Conservation (phyloP, 2,797 vertebrate genomes). For the Poeciliopsis presidionis region DNA sequence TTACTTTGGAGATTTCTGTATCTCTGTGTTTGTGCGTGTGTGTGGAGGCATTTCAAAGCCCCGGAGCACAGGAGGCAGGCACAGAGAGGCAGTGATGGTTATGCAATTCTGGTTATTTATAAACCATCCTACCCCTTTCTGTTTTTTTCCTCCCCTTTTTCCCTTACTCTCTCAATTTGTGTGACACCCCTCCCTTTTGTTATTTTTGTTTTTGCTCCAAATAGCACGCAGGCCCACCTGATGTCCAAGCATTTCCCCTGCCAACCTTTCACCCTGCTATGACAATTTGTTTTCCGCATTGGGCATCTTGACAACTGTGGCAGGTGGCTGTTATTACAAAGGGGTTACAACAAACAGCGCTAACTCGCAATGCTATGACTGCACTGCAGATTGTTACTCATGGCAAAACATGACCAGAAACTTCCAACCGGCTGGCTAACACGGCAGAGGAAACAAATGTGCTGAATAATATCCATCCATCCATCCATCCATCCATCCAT, state of each 20-base stretch:
- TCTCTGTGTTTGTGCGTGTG: constrained; percentile 47
- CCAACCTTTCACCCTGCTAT: constrained; percentile 50
- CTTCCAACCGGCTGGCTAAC: constrained; percentile 19
- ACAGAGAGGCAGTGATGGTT: constrained; percentile 67
- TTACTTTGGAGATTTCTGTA: constrained; percentile 61
- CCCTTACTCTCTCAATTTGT: constrained; percentile 36
- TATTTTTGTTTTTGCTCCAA: constrained; percentile 15
- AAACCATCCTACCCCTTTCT: constrained; percentile 64
- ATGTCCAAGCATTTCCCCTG: constrained; percentile 54
- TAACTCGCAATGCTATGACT: constrained; percentile 47
- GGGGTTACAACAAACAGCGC: constrained; percentile 39
- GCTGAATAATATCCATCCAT: background rate
- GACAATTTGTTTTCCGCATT: constrained; percentile 56
- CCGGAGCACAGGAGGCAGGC: constrained; percentile 65
- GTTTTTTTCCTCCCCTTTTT: constrained; percentile 31
- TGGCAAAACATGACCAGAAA: constrained; percentile 39
- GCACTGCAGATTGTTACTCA: constrained; percentile 44
- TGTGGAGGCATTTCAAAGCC: constrained; percentile 76
- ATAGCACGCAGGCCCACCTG: constrained; percentile 45
- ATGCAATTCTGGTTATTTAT: constrained; percentile 83
- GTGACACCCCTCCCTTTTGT: constrained; percentile 14
- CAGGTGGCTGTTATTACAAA: constrained; percentile 66
- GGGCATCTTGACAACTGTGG: constrained; percentile 61
- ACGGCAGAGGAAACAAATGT: background rate
- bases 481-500: too few species aligned